phyloP scores from a whole-genome alignment of 1,140 invertebrate species.

The Caerostris extrusa region DNA sequence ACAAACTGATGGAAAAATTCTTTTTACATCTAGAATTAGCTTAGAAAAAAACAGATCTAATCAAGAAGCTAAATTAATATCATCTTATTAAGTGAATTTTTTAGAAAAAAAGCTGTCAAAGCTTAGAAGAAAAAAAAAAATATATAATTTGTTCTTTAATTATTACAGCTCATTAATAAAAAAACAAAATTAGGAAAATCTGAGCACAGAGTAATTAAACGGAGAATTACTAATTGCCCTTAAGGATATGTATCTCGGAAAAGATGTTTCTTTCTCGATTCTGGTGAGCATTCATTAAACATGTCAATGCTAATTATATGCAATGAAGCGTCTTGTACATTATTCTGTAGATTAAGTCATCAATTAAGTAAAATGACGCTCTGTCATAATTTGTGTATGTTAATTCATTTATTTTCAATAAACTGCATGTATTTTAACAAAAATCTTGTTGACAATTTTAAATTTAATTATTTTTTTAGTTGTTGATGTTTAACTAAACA shows the following conservation, averaged over 20 bases:
- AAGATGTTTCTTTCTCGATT: not conserved
- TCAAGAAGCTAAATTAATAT: not conserved
- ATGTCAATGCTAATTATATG: not conserved
- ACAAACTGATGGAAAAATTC: not conserved
- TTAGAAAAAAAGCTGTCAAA: not conserved
- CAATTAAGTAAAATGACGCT: not conserved
- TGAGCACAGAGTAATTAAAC: not conserved
- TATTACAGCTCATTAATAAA: not conserved
- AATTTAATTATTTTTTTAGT: too few species aligned
- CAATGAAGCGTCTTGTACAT: not conserved
- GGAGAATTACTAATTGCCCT: not conserved
- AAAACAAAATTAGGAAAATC: not conserved
- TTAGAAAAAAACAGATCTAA: not conserved
- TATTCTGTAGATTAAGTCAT: conserved; percentile 28
- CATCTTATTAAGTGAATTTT: not conserved
- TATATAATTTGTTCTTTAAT: not conserved
- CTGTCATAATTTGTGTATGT: too few species aligned
- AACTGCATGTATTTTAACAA: too few species aligned
- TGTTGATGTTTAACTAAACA: too few species aligned
- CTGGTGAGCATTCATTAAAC: not conserved
- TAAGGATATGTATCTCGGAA: not conserved
- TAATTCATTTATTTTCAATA: too few species aligned
- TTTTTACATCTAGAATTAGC: not conserved
- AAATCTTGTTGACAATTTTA: too few species aligned
- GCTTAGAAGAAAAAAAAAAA: not conserved